Evolutionary conservation across 2,113 vertebrate genomes (phyloP).

Genomic region (Thalassarche chlororhynchos): DNA sequence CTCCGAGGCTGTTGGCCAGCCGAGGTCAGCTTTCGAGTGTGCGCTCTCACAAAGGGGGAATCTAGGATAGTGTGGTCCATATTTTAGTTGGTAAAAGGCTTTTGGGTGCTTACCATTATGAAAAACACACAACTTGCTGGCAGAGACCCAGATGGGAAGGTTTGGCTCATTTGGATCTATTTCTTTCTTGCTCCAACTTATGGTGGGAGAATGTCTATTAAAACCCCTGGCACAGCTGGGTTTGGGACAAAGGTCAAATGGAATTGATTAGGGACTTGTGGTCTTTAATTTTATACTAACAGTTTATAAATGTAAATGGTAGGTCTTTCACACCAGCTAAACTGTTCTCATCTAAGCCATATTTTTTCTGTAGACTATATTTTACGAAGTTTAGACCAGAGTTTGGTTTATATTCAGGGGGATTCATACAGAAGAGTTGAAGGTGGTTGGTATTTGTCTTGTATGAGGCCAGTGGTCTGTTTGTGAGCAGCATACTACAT

Average conservation of each 20-base stretch:
- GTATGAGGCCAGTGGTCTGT: not conserved
- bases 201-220: not conserved
- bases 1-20: not conserved
- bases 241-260: not conserved
- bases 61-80: accelerated
- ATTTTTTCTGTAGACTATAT: not conserved
- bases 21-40: not conserved
- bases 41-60: accelerated
- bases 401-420: not conserved
- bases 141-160: not conserved
- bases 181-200: not conserved
- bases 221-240: not conserved
- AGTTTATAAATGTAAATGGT: not conserved
- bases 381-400: not conserved
- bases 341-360: not conserved
- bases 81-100: not conserved
- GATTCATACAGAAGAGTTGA: not conserved
- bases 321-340: not conserved
- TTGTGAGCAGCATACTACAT: not conserved
- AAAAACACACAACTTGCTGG: not conserved
- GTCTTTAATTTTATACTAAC: not conserved
- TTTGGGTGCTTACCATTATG: not conserved
- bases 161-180: not conserved
- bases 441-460: not conserved
- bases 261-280: not conserved